phyloP scores from a whole-genome alignment of 2,888 invertebrate genomes.

The Dynastes grantii region DNA sequence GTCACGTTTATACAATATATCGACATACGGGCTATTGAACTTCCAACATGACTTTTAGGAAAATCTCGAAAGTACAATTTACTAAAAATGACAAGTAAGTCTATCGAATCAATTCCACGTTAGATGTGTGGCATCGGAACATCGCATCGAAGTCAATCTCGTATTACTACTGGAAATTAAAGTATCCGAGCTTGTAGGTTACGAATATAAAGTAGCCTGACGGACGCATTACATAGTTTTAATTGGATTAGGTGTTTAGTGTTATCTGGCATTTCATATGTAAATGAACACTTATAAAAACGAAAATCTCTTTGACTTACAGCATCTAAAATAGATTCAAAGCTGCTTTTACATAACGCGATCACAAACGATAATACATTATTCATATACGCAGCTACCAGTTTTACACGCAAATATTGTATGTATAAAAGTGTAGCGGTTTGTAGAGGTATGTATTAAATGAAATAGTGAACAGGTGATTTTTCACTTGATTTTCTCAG shows the following conservation, averaged over 20 bases:
- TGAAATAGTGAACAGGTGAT: too few species aligned
- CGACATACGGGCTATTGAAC: background rate
- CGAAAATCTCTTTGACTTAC: background rate
- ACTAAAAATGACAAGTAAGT: slow-evolving; percentile 22
- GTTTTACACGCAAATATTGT: slow-evolving; percentile 11
- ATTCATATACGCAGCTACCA: slow-evolving; percentile 21
- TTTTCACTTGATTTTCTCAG: background rate
- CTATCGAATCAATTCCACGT: slow-evolving; percentile 20
- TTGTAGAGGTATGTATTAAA: too few species aligned
- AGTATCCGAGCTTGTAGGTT: background rate
- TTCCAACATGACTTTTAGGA: slow-evolving; percentile 7
- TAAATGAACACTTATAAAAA: slow-evolving; percentile 25
- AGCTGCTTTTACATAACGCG: slow-evolving; percentile 14
- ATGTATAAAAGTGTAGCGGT: background rate
- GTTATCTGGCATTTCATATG: slow-evolving; percentile 25
- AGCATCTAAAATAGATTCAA: slow-evolving; percentile 16
- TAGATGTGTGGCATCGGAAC: slow-evolving; percentile 10
- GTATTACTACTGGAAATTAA: slow-evolving; percentile 18
- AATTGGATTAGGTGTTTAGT: slow-evolving; percentile 33
- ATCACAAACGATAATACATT: slow-evolving; percentile 9
- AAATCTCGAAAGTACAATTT: slow-evolving; percentile 9
- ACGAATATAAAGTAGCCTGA: slow-evolving; percentile 28
- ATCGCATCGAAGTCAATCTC: slow-evolving; percentile 2
- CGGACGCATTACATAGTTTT: slow-evolving; percentile 11
- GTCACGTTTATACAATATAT: background rate